Evolutionary conservation across 2,797 vertebrate species (phyloP), one percentile per base, ranked within the genome.

Genomic region (Macropodus opercularis): DNA sequence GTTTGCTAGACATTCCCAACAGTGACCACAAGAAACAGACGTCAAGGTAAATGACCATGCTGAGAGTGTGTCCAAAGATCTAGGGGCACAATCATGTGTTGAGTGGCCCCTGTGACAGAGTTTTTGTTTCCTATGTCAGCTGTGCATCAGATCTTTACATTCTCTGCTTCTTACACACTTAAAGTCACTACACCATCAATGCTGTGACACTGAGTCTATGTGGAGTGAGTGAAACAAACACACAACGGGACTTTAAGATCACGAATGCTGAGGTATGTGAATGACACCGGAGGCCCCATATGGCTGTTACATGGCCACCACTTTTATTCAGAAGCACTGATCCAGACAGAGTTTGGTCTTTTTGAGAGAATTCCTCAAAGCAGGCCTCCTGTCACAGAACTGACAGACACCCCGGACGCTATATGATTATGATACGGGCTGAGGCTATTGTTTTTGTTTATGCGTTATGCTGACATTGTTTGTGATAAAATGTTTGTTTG

Each of bases 281-380:
- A 50, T 36, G 57, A 44, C 57, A 63, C 21, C 14, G 31, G 47
- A 74, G 69, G 72, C 76, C 79, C 61, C 72, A 66, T 67, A 63
- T 60, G 78, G 78, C 65, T 52, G 66, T 81, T 63, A 77, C 74
- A 76, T 50, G 53, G 77, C 32, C 76, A 84, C 77, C 81, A 86
- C 89, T 85, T 85, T 84, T 87, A 74, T 87, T 87, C 78, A 71
- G 71, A 75, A 62, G 75, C 80, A 35, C 63, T 87, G 84, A 90
- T 79, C 84, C 87, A 85, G 77, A 60, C 64, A 48, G 9, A 76
- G 54, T 51, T 40, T 73, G 56, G 51, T 43, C 44, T 71, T 60
- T 70, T 57, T 50, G 31, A 72, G 51, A 61, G 67, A 80, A 77
- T 79, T 81, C 81, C 76, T 85, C 54, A 56, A 77, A 75, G 42